These are phyloP conservation scores for Drosophila pachea DNA, from an alignment of 1,140 invertebrate genomes.

Conservation along the genomic window DNA sequence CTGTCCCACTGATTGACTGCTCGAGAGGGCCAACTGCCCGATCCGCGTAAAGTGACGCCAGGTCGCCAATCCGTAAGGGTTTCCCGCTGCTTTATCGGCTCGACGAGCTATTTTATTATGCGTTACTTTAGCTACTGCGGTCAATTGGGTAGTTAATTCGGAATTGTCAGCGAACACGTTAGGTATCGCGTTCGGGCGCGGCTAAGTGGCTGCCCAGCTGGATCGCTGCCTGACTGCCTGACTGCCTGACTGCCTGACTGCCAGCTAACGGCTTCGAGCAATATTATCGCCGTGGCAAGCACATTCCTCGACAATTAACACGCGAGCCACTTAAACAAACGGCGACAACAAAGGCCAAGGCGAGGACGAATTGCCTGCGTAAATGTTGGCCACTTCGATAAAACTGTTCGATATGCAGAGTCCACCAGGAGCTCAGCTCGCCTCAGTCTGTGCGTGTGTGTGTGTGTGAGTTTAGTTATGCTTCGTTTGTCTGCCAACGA, in stretches of 20 bases:
- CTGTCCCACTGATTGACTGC: too few species aligned
- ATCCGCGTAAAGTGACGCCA: too few species aligned
- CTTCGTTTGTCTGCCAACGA: constrained; percentile 54
- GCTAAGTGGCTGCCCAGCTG: constrained; percentile 1
- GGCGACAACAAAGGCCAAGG: constrained; percentile 42
- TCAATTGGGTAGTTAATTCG: constrained; percentile 72
- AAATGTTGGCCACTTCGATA: constrained; percentile 64
- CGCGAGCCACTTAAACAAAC: constrained; percentile 73
- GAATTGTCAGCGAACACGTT: constrained; percentile 75
- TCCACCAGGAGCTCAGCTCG: constrained; percentile 38
- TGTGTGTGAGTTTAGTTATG: constrained; percentile 23
- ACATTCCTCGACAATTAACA: constrained; percentile 76
- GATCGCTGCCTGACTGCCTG: neutral
- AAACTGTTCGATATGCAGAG: constrained; percentile 68
- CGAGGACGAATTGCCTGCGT: constrained; percentile 58
- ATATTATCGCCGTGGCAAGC: constrained; percentile 71
- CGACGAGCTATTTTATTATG: constrained; percentile 59
- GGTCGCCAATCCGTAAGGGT: neutral
- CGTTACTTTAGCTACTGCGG: constrained; percentile 50
- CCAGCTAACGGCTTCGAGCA: constrained; percentile 30
- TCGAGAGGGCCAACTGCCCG: too few species aligned
- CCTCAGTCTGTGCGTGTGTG: constrained; percentile 6
- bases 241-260: constrained; percentile 24
- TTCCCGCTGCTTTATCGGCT: constrained; percentile 29
- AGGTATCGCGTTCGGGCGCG: constrained; percentile 33